Base-by-base conservation (phyloP, 2,113 vertebrate species). In the Taxidea taxus region DNA sequence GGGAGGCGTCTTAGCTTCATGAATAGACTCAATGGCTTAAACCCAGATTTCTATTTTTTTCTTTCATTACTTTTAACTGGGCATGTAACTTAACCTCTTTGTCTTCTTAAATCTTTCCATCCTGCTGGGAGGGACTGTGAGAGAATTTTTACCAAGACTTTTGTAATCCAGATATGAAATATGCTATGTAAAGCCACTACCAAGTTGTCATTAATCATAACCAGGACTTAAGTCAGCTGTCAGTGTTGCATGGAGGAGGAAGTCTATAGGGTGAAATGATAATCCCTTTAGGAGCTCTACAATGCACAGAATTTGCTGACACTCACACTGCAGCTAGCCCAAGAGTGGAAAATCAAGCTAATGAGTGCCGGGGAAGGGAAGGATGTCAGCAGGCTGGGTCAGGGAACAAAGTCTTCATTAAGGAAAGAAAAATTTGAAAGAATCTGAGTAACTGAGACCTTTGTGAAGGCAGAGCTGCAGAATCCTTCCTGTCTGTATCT, bases 141-240 rank as follows among this genome's bases (percentile, higher is more conserved):
- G 62, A 54, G 29, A 80, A 47, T 14, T 78, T 85, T 51, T 66
- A 29, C 2, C 37, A 14, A 80, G 6, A 0, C 11, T 83, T 96
- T 94, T 83, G n/a, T 80, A 68, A 88, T 62, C 39, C 42, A 31
- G 51, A 83, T 74, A 94, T 82, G n/a, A 96, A 92, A 88, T 66
- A 31, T 27, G 21, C 25, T 80, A 10, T 77, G 64, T 78, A 49
- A 87, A 90, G 31, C 21, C 18, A 25, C 51, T 70, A 44, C 18
- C 12, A 54, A 60, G 14, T 89, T 80, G 27, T 90, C 75, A 62
- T 91, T 82, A 81, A 49, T 94, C 34, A 80, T 56, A 85, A 88
- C 23, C 4, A 64, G 54, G n/a, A 64, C 49, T 90, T 64, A 78
- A 74, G 62, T 75, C 64, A 87, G 64, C 62, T 92, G 72, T 83